These are phyloP conservation scores for Drosophila mimica DNA, from an alignment of 2,888 invertebrate genomes.

Conservation along the genomic window DNA sequence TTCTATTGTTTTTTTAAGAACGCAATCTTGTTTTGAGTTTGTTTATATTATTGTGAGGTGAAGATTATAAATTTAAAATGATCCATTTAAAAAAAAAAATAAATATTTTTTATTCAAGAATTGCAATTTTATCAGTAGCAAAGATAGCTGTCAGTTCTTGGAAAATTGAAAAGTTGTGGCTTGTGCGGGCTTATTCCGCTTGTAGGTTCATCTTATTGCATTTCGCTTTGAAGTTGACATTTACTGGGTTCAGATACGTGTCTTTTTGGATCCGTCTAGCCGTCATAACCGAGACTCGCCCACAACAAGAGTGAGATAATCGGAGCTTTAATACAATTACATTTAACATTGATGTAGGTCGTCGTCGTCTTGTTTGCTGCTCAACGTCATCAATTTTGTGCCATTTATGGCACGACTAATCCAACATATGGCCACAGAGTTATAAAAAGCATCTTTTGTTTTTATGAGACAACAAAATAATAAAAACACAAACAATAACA, in stretches of 20 bases:
- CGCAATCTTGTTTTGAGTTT: background rate
- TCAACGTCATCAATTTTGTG: constrained; percentile 52
- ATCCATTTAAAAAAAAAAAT: background rate
- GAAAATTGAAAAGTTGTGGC: constrained; percentile 1
- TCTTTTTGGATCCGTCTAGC: constrained; percentile 13
- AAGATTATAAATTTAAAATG: background rate
- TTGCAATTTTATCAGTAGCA: background rate
- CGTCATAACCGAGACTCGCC: constrained; percentile 22
- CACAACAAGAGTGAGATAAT: constrained; percentile 45
- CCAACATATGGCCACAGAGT: constrained; percentile 50
- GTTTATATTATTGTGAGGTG: background rate
- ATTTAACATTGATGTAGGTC: constrained; percentile 68
- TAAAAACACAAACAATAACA: background rate
- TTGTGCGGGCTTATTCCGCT: background rate
- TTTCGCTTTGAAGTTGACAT: constrained; percentile 35
- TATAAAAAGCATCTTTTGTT: constrained; percentile 54
- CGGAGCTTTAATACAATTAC: constrained; percentile 54
- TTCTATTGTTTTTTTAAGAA: background rate
- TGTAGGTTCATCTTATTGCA: background rate
- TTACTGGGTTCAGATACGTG: constrained; percentile 27
- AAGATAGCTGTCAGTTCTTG: background rate
- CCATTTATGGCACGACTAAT: constrained; percentile 49
- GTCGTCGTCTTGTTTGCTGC: constrained; percentile 39
- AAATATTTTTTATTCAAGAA: background rate
- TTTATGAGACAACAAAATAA: constrained; percentile 39